Evolutionary conservation across 2,888 invertebrate species (phyloP).

Genomic region (Noctua janthina): DNA sequence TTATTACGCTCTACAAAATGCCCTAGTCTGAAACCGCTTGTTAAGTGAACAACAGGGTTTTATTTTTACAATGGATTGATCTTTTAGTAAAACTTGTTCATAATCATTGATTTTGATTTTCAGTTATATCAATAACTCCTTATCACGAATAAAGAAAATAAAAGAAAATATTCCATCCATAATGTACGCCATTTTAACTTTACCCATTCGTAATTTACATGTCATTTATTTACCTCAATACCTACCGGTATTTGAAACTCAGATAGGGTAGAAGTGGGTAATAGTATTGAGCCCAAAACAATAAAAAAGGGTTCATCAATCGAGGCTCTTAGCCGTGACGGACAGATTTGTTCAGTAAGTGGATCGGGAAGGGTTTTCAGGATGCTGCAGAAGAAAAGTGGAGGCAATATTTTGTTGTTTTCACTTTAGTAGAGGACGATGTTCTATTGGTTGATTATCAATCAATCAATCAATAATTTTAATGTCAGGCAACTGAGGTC

Average conservation of each 20-base stretch:
- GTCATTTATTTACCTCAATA: slow-evolving; percentile 21
- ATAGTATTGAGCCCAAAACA: slow-evolving; percentile 59
- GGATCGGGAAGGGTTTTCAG: slow-evolving; percentile 47
- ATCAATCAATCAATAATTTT: no score
- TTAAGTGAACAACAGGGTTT: no score
- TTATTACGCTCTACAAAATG: no score
- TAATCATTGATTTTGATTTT: neutral
- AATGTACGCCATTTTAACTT: neutral
- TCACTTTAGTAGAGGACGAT: neutral
- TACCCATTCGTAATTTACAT: neutral
- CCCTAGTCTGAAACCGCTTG: no score
- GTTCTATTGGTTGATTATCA: slow-evolving; percentile 1
- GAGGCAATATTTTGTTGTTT: slow-evolving; percentile 41
- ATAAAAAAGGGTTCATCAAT: slow-evolving; percentile 60
- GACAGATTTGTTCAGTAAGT: slow-evolving; percentile 60
- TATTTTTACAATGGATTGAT: neutral
- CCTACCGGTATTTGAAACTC: slow-evolving; percentile 24
- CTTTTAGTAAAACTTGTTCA: neutral
- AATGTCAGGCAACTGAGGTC: no score
- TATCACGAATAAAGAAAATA: neutral
- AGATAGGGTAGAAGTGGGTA: slow-evolving; percentile 27
- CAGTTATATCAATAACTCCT: neutral
- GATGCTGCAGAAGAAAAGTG: slow-evolving; percentile 8
- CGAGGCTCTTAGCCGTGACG: slow-evolving; percentile 41
- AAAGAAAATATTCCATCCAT: neutral